Evolutionary conservation across 1,140 invertebrate species (phyloP).

Genomic region (Leptinotarsa lineolata): DNA sequence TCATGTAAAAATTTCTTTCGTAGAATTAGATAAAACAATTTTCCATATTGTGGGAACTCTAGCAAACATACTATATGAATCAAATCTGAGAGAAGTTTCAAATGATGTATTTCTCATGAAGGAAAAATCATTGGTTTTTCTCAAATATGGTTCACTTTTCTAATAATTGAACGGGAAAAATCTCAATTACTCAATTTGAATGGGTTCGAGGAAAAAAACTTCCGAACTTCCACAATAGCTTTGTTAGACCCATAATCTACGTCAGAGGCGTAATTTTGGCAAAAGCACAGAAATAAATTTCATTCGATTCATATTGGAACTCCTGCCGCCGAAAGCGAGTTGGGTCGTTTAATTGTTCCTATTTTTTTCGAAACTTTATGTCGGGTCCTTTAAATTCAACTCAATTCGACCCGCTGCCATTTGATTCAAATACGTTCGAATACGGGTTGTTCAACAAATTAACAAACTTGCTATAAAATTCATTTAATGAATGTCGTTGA

Average conservation of each 20-base stretch:
- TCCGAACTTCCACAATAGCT: neutral
- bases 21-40: no score
- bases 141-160: no score
- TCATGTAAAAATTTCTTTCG: no score
- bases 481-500: constrained; percentile 14
- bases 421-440: constrained; percentile 7
- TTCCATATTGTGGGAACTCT: no score
- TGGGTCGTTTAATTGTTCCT: constrained; percentile 38
- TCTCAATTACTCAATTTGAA: no score
- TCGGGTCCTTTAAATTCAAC: constrained; percentile 28
- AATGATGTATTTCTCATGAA: no score
- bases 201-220: no score
- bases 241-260: neutral
- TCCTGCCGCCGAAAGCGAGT: constrained; percentile 34
- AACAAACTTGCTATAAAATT: constrained; percentile 23
- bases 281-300: constrained; percentile 15
- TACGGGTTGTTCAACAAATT: constrained; percentile 33
- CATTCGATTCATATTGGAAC: constrained; percentile 34
- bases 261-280: constrained; percentile 16
- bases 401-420: neutral
- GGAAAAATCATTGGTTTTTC: no score
- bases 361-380: constrained; percentile 32
- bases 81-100: no score
- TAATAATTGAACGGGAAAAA: no score
- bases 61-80: no score